Percentiles rank a stretch among this genome's conserved stretches.
Conservation (phyloP, 1,140 invertebrate species). For the Neotoxoptera formosana region DNA sequence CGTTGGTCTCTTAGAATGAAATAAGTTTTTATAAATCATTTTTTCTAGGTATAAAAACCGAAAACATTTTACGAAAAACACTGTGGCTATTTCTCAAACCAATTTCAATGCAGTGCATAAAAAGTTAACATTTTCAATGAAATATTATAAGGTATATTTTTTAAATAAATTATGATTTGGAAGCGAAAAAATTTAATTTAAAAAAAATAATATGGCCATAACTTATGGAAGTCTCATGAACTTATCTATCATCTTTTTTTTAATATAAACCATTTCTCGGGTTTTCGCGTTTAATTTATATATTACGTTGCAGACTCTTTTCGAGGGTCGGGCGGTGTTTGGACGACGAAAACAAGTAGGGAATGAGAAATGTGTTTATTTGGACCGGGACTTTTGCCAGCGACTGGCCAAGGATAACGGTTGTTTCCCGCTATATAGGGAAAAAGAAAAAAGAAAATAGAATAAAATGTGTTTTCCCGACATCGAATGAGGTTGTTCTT, state of each 20-base stretch:
- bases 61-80: neutral
- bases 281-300: conserved; percentile 23
- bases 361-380: conserved; percentile 54
- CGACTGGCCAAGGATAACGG: conserved; percentile 26
- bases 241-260: conserved; percentile 31
- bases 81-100: neutral
- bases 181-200: conserved; percentile 26
- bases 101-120: neutral
- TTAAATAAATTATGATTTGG: conserved; percentile 15
- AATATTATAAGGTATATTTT: conserved; percentile 1
- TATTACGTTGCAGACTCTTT: conserved; percentile 20
- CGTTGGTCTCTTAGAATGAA: neutral
- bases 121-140: conserved; percentile 5
- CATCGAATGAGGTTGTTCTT: conserved; percentile 27
- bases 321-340: neutral
- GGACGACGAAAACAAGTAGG: neutral
- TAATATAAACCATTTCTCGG: conserved; percentile 47
- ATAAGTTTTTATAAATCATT: neutral
- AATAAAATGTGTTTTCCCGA: conserved; percentile 31
- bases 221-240: neutral
- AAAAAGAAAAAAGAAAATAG: neutral
- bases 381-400: conserved; percentile 47
- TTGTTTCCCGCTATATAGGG: neutral
- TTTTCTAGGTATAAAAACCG: neutral
- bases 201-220: conserved; percentile 10